Evolutionary conservation across 2,113 vertebrate genomes (phyloP), one percentile per base, ranked within the genome.

Genomic region (Cyprinodon tularosa): DNA sequence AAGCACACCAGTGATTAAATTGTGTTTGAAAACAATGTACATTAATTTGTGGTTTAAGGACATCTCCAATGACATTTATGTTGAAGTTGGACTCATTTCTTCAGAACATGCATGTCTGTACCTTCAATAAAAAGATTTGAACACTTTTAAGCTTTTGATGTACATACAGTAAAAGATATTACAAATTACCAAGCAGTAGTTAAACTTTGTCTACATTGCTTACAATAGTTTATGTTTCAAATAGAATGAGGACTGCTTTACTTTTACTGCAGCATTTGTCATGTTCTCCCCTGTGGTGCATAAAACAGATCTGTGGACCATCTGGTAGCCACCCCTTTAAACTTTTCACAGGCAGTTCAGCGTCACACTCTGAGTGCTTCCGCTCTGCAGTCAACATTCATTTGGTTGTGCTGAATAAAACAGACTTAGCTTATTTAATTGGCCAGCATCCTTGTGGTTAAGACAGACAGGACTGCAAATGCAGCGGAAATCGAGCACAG

Each of bases 351-450:
- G 70, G 80, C 84, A 68, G 73, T 78, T 88, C 48, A 40, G 67
- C 72, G 68, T 66, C 71, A 78, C 17, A 12, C 72, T 39, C 79
- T 74, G 78, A 64, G 40, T 60, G 70, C 70, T 71, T 66, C 77
- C 66, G 75, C 88, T 76, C 85, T 90, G 86, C 88, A 87, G 88
- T 91, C 68, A 82, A 86, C 83, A 91, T 74, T 81, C 80, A 88
- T 87, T 91, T 91, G 83, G 75, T 88, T 92, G 82, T 87, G 90
- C 90, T 89, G 92, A 91, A 90, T 81, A 89, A 88, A 74, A 85
- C 84, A 85, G 68, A 90, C 90, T 91, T 83, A 11, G 73, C 79
- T 67, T 68, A 80, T 88, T 87, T 91, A 91, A 93, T 90, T 93
- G 88, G 87, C 86, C 73, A 44, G 72, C 76, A 76, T 86, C 77